Conservation (phyloP, 2,888 invertebrate genomes). For the Blastobasis lacticolella region DNA sequence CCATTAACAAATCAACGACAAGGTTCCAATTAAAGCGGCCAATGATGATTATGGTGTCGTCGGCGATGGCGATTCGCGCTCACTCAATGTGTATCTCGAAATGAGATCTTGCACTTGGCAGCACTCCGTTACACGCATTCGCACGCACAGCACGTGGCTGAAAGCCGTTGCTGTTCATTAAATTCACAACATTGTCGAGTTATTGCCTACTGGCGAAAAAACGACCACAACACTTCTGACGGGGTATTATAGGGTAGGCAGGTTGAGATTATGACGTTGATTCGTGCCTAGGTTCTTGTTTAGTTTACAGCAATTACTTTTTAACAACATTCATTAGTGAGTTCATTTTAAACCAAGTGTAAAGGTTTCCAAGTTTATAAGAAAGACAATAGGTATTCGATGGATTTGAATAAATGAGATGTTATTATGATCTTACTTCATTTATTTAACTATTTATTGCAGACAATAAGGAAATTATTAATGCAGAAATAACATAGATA, state of each 20-base stretch:
- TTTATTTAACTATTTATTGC: too few species aligned
- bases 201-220: not conserved
- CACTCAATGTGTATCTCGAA: conserved; percentile 46
- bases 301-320: too few species aligned
- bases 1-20: conserved; percentile 63
- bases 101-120: conserved; percentile 49
- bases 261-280: too few species aligned
- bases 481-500: too few species aligned
- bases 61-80: conserved; percentile 27
- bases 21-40: conserved; percentile 56
- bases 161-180: conserved; percentile 11
- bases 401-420: too few species aligned
- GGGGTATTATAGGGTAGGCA: conserved; percentile 1
- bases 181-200: not conserved
- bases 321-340: too few species aligned
- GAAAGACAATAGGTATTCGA: too few species aligned
- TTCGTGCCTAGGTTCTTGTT: too few species aligned
- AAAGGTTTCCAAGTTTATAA: too few species aligned
- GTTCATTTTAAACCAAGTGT: too few species aligned
- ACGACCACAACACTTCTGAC: not conserved
- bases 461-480: too few species aligned
- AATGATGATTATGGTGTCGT: conserved; percentile 43
- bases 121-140: conserved; percentile 19
- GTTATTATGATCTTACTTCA: too few species aligned
- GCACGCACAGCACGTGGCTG: conserved; percentile 21